Conservation (phyloP, 2,888 invertebrate genomes). For the Chorisops tibialis region DNA sequence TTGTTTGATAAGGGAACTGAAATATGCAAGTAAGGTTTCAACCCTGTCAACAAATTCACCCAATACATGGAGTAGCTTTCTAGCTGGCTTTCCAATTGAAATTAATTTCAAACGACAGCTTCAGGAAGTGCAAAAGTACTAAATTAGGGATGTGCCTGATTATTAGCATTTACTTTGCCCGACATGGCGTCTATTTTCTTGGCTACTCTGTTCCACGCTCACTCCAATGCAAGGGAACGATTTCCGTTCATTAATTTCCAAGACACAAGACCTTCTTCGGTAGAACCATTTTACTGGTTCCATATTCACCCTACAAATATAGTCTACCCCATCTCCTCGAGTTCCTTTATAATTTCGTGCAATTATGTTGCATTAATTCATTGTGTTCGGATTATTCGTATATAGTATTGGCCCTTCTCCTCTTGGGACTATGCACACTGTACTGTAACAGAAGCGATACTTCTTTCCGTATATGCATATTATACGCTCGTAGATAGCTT, state of each 20-base stretch:
- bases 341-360: constrained; percentile 29
- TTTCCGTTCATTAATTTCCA: constrained; percentile 28
- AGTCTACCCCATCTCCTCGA: neutral
- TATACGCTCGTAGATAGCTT: constrained; percentile 10
- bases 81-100: constrained; percentile 6
- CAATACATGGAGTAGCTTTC: neutral
- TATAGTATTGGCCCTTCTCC: neutral
- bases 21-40: constrained; percentile 6
- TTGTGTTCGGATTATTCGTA: constrained; percentile 12
- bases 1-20: constrained; percentile 34
- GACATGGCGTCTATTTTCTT: neutral
- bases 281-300: too few species aligned
- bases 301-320: neutral
- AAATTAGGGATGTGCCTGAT: constrained; percentile 12
- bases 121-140: constrained; percentile 15
- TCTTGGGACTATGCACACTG: neutral
- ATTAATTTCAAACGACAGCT: constrained; percentile 16
- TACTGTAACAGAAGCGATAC: neutral
- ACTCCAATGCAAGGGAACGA: constrained; percentile 2
- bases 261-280: too few species aligned
- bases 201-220: neutral
- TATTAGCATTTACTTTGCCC: neutral
- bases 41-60: neutral
- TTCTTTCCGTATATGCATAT: neutral
- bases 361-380: constrained; percentile 31